Evolutionary conservation across 2,888 invertebrate genomes (phyloP).

Genomic region (Dryomyza anilis): DNA sequence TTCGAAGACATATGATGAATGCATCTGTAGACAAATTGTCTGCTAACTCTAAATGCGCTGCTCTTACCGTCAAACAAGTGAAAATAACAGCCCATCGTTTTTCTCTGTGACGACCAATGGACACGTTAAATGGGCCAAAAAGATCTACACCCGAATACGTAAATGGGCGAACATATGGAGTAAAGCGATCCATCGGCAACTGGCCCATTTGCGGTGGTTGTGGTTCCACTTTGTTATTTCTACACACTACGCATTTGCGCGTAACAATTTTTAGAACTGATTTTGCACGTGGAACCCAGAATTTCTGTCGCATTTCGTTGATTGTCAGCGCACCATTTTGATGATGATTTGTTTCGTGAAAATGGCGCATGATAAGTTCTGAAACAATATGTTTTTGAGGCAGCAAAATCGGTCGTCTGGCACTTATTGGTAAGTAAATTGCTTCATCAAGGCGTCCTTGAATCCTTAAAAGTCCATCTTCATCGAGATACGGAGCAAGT

Average conservation of each 20-base stretch:
- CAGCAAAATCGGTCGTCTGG: conserved; percentile 27
- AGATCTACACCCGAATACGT: conserved; percentile 27
- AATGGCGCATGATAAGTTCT: conserved; percentile 21
- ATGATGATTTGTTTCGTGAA: conserved; percentile 25
- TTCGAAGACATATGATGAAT: conserved; percentile 21
- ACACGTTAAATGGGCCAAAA: conserved; percentile 9
- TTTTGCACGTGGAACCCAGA: conserved; percentile 23
- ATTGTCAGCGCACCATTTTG: conserved; percentile 20
- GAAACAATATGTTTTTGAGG: conserved; percentile 21
- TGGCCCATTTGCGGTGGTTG: conserved; percentile 24
- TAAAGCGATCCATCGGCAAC: conserved; percentile 22
- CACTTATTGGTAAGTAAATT: neutral
- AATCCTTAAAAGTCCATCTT: neutral
- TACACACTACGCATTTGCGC: conserved; percentile 1
- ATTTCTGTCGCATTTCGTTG: conserved; percentile 26
- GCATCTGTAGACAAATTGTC: conserved; percentile 24
- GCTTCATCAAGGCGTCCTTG: neutral
- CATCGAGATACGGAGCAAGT: neutral
- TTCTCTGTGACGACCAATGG: conserved; percentile 26
- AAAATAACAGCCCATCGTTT: conserved; percentile 28
- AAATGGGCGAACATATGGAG: conserved; percentile 28
- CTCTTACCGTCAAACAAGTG: conserved; percentile 21
- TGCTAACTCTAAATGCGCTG: conserved; percentile 25
- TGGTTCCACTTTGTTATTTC: conserved; percentile 22
- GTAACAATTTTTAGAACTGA: neutral